Percentiles rank a stretch among this genome's conserved stretches.
These are phyloP conservation scores for Cantharis rufa DNA, from an alignment of 2,888 invertebrate species.

Conservation along the genomic window DNA sequence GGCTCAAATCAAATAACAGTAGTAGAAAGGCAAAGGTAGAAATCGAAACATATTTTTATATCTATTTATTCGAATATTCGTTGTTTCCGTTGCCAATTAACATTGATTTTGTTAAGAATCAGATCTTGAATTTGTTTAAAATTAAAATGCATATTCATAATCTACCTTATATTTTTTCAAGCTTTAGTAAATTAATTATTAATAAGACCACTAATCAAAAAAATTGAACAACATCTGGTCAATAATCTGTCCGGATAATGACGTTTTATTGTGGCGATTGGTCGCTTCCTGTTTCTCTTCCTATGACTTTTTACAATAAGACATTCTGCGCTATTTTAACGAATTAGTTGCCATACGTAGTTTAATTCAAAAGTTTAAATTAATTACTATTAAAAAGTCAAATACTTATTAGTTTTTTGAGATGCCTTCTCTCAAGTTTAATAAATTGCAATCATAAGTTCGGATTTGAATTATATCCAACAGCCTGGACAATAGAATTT, in stretches of 20 bases:
- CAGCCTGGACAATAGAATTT: background rate
- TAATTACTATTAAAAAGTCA: background rate
- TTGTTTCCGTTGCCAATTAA: background rate
- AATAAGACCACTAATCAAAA: slow-evolving; percentile 19
- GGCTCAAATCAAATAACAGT: slow-evolving; percentile 10
- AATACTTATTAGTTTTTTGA: background rate
- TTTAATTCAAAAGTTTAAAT: background rate
- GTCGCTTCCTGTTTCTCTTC: slow-evolving; percentile 46
- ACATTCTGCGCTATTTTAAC: slow-evolving; percentile 20
- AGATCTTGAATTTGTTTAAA: background rate
- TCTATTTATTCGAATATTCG: background rate
- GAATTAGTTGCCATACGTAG: background rate
- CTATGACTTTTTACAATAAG: slow-evolving; percentile 15
- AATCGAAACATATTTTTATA: slow-evolving; percentile 18
- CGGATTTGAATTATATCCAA: background rate
- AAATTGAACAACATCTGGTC: slow-evolving; percentile 38
- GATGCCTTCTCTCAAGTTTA: no score
- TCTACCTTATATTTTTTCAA: background rate
- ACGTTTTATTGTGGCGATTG: slow-evolving; percentile 50
- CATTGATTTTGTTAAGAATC: background rate
- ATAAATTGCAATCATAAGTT: background rate
- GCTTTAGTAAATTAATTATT: background rate
- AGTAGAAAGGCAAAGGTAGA: slow-evolving; percentile 28
- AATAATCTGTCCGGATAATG: slow-evolving; percentile 48
- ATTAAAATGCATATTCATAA: no score